Evolutionary conservation across 2,797 vertebrate genomes (phyloP).

Genomic region (Sardinella longiceps): DNA sequence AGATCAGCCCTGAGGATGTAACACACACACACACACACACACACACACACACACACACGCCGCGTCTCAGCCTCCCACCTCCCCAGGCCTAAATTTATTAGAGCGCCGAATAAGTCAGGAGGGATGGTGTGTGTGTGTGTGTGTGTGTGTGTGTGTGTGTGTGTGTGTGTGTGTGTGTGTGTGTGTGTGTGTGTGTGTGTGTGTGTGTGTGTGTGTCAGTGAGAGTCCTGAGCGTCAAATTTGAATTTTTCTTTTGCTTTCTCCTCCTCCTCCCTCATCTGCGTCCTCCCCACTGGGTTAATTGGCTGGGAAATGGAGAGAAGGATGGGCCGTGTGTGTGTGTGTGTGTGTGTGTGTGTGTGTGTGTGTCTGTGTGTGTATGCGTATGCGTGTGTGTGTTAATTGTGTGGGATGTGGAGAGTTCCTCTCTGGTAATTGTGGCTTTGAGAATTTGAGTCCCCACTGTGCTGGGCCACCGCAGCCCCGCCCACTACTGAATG

Average conservation of each 20-base stretch:
- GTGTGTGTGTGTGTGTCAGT: too few species aligned
- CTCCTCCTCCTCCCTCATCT: background rate
- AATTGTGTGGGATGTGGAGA: slow-evolving; percentile 78
- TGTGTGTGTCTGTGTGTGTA: too few species aligned
- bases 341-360: too few species aligned
- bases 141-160: slow-evolving; percentile 1
- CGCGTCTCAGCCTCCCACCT: background rate
- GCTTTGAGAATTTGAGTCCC: slow-evolving; percentile 72
- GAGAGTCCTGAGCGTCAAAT: background rate
- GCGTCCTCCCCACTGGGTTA: background rate
- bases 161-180: background rate
- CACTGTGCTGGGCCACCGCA: slow-evolving; percentile 59
- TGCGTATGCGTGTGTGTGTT: slow-evolving; percentile 56
- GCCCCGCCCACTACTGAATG: slow-evolving; percentile 47
- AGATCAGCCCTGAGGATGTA: slow-evolving; percentile 62
- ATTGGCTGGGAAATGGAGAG: too few species aligned
- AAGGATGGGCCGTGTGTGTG: too few species aligned
- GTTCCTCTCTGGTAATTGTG: slow-evolving; percentile 74
- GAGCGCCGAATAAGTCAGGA: background rate
- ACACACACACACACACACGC: background rate
- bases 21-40: too few species aligned
- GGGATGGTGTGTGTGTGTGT: background rate
- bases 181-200: background rate
- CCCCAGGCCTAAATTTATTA: background rate
- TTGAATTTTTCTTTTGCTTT: background rate